Base-by-base conservation (phyloP, 2,797 vertebrate species). In the Lutjanus campechanus region DNA sequence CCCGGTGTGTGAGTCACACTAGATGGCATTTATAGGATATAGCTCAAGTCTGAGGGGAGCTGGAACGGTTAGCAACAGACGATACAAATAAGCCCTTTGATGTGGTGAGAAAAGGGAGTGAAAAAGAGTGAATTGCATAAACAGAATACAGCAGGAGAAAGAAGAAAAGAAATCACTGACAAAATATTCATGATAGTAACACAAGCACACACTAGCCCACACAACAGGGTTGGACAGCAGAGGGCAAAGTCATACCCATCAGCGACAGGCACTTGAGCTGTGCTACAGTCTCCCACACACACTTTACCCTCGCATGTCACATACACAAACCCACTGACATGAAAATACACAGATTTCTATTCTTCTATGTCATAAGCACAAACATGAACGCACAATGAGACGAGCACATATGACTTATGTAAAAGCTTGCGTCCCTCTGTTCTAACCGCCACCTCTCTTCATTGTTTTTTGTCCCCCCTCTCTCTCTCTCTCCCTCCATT, bases 231-330 rank as follows among this genome's bases (percentile, higher is more conserved):
- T 84, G 76, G 80, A 82, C 73, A 64, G 77, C 78, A 83, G 69
- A 91, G 92, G 88, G 71, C 70, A 88, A 88, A 90, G 83, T 82
- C 84, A 70, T 75, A 70, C 69, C 76, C 74, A 79, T 80, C 83
- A 85, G 75, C 20, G 54, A 84, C 81, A 81, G 66, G 86, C 70
- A 87, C 92, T 91, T 73, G 77, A 91, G 88, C 66, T 73, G 81
- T 13, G 73, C 84, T 85, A 15, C 80, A 81, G 61, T 71, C 88
- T 82, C 91, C 84, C 89, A 92, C 91, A 87, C 87, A 88, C 69
- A 88, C 67, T 89, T 77, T 69, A 85, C 47, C 25, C 64, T 51
- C 9, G 29, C 63, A 51, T 79, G 75, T 88, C 87, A 83, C 72
- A 69, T 7, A 82, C 79, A 88, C 78, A 75, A 55, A 75, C 49